phyloP scores from a whole-genome alignment of 1,140 invertebrate species.

The Conus ventricosus region DNA sequence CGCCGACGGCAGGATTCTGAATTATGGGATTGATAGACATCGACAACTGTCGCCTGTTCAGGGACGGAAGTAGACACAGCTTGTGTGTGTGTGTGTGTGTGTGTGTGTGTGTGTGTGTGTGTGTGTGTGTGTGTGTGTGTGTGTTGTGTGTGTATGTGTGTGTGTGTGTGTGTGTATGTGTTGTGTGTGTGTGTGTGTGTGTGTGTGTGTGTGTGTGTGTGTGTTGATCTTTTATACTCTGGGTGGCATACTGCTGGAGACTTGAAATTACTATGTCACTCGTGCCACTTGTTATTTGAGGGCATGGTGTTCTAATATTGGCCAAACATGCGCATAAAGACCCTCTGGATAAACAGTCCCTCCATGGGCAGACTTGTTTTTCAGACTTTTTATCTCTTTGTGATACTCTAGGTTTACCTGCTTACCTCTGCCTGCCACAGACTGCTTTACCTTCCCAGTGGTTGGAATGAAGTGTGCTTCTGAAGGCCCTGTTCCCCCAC shows the following conservation, averaged over 20 bases:
- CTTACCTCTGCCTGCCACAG: no score
- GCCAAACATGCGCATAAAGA: no score
- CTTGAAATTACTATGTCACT: no score
- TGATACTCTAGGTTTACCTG: no score
- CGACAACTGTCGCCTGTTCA: neutral
- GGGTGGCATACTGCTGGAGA: neutral
- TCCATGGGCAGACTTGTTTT: no score
- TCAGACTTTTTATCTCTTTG: no score
- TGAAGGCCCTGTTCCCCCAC: no score
- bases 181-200: neutral
- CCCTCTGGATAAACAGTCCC: no score
- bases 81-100: neutral
- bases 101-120: neutral
- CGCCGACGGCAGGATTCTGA: neutral
- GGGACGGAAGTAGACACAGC: neutral
- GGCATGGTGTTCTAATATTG: no score
- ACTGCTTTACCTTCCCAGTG: no score
- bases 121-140: neutral
- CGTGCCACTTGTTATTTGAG: no score
- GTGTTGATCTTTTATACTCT: neutral
- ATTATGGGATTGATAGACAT: neutral
- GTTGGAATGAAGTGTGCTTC: no score
- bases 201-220: neutral
- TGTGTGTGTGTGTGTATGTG: neutral
- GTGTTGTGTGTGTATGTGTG: neutral